Evolutionary conservation across 2,888 invertebrate species (phyloP).

Genomic region (Heterodera filipjevi): DNA sequence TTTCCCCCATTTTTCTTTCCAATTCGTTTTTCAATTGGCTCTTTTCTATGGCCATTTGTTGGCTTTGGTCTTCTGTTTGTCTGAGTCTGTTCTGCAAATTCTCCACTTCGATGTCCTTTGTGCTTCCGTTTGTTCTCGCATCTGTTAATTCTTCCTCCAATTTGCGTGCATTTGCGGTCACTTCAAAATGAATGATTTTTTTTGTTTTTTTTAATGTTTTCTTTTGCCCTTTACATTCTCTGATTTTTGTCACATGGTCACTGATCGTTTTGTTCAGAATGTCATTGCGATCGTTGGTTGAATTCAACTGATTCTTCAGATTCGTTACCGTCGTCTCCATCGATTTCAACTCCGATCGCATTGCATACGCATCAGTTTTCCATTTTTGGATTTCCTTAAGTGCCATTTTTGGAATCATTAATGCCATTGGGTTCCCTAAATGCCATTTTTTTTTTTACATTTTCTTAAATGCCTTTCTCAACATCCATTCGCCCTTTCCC

Average conservation of each 20-base stretch:
- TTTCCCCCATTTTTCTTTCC: conserved; percentile 46
- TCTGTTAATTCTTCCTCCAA: conserved; percentile 62
- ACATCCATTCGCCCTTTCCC: neutral
- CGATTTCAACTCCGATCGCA: conserved; percentile 59
- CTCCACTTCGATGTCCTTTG: conserved; percentile 61
- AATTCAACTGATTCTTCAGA: conserved; percentile 59
- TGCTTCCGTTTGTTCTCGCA: conserved; percentile 45
- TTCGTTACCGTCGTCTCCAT: conserved; percentile 58
- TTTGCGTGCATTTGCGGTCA: conserved; percentile 59
- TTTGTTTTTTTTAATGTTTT: neutral
- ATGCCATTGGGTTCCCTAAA: too few relatives aligned
- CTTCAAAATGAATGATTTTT: conserved; percentile 11
- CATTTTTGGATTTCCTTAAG: conserved; percentile 62
- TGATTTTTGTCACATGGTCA: conserved; percentile 59
- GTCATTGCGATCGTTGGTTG: conserved; percentile 57
- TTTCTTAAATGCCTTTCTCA: conserved; percentile 43
- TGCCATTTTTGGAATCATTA: too few relatives aligned
- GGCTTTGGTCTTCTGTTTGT: conserved; percentile 57
- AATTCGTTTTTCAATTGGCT: conserved; percentile 46
- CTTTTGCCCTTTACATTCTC: conserved; percentile 52
- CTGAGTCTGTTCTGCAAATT: conserved; percentile 56
- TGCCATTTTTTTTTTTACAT: conserved; percentile 50
- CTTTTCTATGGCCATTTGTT: conserved; percentile 53
- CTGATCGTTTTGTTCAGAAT: conserved; percentile 59
- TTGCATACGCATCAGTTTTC: conserved; percentile 61